Percentiles rank a stretch among this genome's conserved stretches.
Evolutionary conservation across 2,113 vertebrate genomes (phyloP).

Genomic region (Amphiprion percula): DNA sequence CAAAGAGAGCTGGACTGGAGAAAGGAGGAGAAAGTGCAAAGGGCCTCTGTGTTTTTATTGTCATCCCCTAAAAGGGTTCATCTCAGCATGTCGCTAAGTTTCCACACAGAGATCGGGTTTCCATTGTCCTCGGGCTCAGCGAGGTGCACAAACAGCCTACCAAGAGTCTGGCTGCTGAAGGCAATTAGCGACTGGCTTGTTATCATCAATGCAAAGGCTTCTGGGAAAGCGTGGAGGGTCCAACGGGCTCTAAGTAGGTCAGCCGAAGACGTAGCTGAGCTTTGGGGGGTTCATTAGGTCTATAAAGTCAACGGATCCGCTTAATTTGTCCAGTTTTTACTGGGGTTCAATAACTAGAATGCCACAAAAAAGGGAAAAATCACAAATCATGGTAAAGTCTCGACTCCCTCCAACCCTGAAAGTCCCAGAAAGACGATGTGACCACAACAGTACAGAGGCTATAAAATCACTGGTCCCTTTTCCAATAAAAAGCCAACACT

Average conservation of each 20-base stretch:
- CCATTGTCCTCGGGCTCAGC: constrained; percentile 43
- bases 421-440: constrained; percentile 26
- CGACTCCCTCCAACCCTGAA: constrained; percentile 10
- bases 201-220: constrained; percentile 28
- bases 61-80: constrained; percentile 45
- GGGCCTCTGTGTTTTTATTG: constrained; percentile 49
- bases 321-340: constrained; percentile 38
- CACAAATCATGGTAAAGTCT: constrained; percentile 18
- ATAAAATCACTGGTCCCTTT: constrained; percentile 62
- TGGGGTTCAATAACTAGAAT: constrained; percentile 16
- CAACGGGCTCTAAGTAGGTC: constrained; percentile 61
- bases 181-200: constrained; percentile 69
- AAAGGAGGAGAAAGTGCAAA: constrained; percentile 1
- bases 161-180: constrained; percentile 57
- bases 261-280: constrained; percentile 23
- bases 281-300: background rate
- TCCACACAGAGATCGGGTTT: constrained; percentile 69
- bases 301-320: constrained; percentile 18
- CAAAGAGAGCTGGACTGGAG: constrained; percentile 13
- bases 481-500: constrained; percentile 68
- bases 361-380: background rate
- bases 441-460: constrained; percentile 68
- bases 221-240: constrained; percentile 50
- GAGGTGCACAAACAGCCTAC: constrained; percentile 41
- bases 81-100: constrained; percentile 25